These are phyloP conservation scores for Odontamblyopus rebecca DNA, from an alignment of 2,797 vertebrate genomes.

Conservation along the genomic window DNA sequence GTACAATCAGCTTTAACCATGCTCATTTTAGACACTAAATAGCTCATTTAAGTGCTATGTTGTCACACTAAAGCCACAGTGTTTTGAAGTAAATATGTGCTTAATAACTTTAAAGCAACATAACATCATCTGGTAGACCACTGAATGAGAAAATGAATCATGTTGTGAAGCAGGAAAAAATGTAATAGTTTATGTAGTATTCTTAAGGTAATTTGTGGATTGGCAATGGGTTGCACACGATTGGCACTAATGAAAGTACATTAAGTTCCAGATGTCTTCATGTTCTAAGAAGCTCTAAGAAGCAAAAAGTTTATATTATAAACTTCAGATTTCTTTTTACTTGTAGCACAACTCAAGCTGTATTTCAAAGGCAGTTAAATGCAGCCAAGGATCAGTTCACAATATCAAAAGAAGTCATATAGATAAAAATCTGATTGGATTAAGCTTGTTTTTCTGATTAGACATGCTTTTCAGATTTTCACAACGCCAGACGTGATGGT, in stretches of 20 bases:
- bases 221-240: conserved; percentile 36
- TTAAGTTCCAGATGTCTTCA: conserved; percentile 64
- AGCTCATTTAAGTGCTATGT: conserved; percentile 14
- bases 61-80: conserved; percentile 13
- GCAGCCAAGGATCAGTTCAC: conserved; percentile 11
- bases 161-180: background rate
- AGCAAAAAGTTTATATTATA: conserved; percentile 21
- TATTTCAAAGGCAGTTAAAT: conserved; percentile 27
- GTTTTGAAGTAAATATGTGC: background rate
- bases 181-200: background rate
- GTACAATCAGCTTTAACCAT: conserved; percentile 12
- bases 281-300: background rate
- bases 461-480: conserved; percentile 25
- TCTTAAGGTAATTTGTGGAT: conserved; percentile 20
- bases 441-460: conserved; percentile 38
- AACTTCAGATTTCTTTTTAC: conserved; percentile 15
- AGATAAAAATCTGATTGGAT: conserved; percentile 25
- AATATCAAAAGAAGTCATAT: conserved; percentile 13
- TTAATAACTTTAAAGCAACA: background rate
- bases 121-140: background rate
- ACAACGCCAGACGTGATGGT: conserved; percentile 36
- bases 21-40: background rate
- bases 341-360: background rate
- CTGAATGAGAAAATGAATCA: background rate
- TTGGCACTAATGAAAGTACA: conserved; percentile 52